Percentiles rank a stretch among this genome's conserved stretches.
phyloP scores from a whole-genome alignment of 2,797 vertebrate genomes.

The Cossypha heuglini region DNA sequence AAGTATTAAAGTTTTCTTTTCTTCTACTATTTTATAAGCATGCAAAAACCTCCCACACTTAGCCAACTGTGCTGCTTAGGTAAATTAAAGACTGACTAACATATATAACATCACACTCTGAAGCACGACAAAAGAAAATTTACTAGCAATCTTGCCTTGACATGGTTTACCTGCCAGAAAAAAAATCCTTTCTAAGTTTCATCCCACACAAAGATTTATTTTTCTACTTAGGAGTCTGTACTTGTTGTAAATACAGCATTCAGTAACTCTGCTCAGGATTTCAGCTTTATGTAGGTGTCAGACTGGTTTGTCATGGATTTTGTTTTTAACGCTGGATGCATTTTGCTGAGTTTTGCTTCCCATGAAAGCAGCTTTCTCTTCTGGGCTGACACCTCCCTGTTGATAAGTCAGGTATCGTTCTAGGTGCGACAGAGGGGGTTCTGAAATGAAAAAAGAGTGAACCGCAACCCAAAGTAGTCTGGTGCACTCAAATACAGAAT shows the following conservation, averaged over 20 bases:
- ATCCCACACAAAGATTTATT: conserved; percentile 32
- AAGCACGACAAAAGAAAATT: conserved; percentile 35
- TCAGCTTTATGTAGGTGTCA: conserved; percentile 37
- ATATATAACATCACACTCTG: conserved; percentile 6
- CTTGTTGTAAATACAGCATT: not conserved
- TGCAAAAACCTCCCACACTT: conserved; percentile 30
- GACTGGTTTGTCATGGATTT: not conserved
- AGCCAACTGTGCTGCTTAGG: not conserved
- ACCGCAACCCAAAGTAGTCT: not conserved
- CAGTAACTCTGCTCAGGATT: not conserved
- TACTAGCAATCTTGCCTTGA: not conserved
- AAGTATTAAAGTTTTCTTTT: not conserved
- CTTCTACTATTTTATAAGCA: not conserved
- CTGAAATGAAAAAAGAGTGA: not conserved
- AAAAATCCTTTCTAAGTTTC: conserved; percentile 11
- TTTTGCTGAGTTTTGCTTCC: not conserved
- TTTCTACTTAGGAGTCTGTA: conserved; percentile 4
- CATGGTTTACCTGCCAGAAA: conserved; percentile 16
- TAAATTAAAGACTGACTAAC: conserved; percentile 46
- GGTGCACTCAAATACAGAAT: not conserved
- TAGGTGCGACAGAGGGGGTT: not conserved
- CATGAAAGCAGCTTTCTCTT: not conserved
- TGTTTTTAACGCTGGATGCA: not conserved
- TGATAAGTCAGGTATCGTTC: not conserved
- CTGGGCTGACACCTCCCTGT: fast-evolving